Evolutionary conservation across 2,888 invertebrate species (phyloP), one percentile per base, ranked within the genome.

Genomic region (Machimus rusticus): DNA sequence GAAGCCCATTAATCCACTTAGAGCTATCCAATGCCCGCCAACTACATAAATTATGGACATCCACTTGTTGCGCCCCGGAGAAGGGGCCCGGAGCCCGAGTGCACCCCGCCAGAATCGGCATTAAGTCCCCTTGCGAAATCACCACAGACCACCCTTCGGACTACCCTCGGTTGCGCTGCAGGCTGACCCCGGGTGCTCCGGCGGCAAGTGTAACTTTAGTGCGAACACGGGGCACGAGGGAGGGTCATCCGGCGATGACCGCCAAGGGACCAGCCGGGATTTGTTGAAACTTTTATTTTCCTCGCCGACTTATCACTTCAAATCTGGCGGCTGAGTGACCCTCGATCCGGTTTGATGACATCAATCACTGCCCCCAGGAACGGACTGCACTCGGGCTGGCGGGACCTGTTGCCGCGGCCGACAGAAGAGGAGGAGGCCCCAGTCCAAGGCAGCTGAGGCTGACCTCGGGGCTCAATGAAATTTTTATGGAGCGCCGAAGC

Each of bases 31-130:
- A 8, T 82, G 57, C 28, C 37, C 28, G 37, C 31, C 19, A 28
- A 46, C 74, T 74, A 37, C 46, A 85, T 85, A 74, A 85, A 85
- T 85, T 85, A 85, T 74, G 74, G 85, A 85, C 74, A 28, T 85
- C 46, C 74, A 85, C 85, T 74, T 85, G 85, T 85, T 85, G 85
- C 74, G 28, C 39, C 23, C 46, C 14, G 34, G 31, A 82, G 37
- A 23, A 37, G 28, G 34, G 37, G n/a, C 16, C 82, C 23, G 37
- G 19, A 31, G n/a, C 37, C 5, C 8, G 23, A 23, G 23, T 19
- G 46, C 37, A 31, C 23, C 81, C 81, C 28, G 19, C 12, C n/a
- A 28, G 34, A 82, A 31, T 82, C 31, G 57, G 43, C 39, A 23
- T 23, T 12, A 81, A 51, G 9, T 51, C 55, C 81, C 55, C 81